These are phyloP conservation scores for Prorops nasuta DNA, from an alignment of 1,140 invertebrate species.

Conservation along the genomic window DNA sequence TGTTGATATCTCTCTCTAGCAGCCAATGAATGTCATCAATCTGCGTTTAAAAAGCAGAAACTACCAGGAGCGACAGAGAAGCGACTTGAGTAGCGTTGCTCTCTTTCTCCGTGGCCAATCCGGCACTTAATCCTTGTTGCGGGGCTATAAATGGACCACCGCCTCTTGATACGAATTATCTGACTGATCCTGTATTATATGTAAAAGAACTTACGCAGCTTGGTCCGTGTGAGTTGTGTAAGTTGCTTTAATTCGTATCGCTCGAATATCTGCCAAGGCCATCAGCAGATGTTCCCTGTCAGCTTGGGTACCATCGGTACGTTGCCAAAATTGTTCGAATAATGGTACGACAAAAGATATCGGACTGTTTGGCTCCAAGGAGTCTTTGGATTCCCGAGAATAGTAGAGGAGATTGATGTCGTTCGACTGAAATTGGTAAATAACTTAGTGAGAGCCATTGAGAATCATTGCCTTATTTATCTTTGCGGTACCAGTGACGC, in stretches of 20 bases:
- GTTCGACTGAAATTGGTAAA: slow-evolving; percentile 69
- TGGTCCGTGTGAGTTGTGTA: slow-evolving; percentile 80
- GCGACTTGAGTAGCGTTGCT: too few relatives aligned
- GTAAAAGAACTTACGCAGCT: slow-evolving; percentile 64
- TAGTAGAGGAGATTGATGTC: slow-evolving; percentile 74
- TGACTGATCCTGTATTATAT: not conserved
- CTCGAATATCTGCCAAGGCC: slow-evolving; percentile 85
- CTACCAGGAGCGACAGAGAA: too few relatives aligned
- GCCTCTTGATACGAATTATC: too few relatives aligned
- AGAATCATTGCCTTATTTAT: too few relatives aligned
- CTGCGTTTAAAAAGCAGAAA: too few relatives aligned
- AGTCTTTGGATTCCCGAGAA: slow-evolving; percentile 53
- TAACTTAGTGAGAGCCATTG: too few relatives aligned
- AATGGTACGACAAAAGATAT: slow-evolving; percentile 71
- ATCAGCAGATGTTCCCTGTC: slow-evolving; percentile 89
- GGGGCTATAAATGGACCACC: too few relatives aligned
- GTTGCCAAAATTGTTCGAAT: slow-evolving; percentile 78
- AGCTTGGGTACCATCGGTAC: slow-evolving; percentile 76
- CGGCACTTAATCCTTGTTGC: too few relatives aligned
- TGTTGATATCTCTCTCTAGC: too few relatives aligned
- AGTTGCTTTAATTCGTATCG: slow-evolving; percentile 89
- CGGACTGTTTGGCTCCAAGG: slow-evolving; percentile 58
- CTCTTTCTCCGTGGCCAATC: too few relatives aligned
- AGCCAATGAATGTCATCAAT: too few relatives aligned
- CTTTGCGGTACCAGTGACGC: too few relatives aligned